Base-by-base conservation (phyloP, 2,113 vertebrate species). In the Terrapene triunguis region DNA sequence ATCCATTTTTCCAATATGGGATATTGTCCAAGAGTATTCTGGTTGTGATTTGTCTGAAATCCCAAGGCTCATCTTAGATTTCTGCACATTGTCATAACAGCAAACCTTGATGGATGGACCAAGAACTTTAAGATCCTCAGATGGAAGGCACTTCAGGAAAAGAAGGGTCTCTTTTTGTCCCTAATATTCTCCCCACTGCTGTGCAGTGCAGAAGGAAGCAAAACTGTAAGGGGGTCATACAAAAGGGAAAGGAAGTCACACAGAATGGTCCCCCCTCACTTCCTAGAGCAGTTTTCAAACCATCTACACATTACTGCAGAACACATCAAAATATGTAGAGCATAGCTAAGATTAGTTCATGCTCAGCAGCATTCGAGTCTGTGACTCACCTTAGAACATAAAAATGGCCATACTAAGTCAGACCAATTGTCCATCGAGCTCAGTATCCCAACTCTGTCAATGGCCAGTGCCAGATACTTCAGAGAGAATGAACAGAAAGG, bases 221-320 rank as follows among this genome's bases (percentile, higher is more conserved):
- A 44, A 85, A 3, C 27, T 92, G 44, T 85, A 11, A 90, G 80
- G 82, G 50, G 84, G 16, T 10, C 35, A 62, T 25, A 80, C 44
- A 38, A 32, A 29, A 84, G 53, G 82, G 0, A 84, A 85, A 87
- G n/a, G 65, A 51, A 13, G 4, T 91, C 16, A 51, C 94, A 95
- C 48, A 19, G 11, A 89, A 89, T 84, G 81, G 3, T 4, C 72
- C 87, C 87, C 5, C 44, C 44, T 6, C 29, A 91, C 72, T 3
- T 89, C 59, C 1, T 2, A 80, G 29, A 47, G 3, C 21, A 44
- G 4, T 69, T 65, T 92, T 76, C 88, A 1, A 5, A 80, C 82
- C 83, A 47, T 94, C 89, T 25, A 93, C 69, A 78, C 76, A 29
- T 84, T 44, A 93, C 89, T 92, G 95, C 92, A 91, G 44, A 44